These are phyloP conservation scores for Ectropis grisescens DNA, from an alignment of 1,140 invertebrate genomes.

Conservation along the genomic window DNA sequence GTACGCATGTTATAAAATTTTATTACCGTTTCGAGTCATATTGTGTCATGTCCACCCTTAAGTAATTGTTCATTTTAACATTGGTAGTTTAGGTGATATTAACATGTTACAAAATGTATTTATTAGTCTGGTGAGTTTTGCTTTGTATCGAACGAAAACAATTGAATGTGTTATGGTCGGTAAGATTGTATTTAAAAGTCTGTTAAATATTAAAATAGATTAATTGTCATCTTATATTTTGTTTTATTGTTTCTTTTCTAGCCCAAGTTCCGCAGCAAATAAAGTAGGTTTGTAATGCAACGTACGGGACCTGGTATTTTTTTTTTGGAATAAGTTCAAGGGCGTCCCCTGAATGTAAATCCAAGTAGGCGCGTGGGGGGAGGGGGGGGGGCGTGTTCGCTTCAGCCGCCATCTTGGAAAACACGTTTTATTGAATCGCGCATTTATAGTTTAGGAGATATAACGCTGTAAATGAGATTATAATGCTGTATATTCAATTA, in stretches of 20 bases:
- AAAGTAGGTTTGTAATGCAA: no score
- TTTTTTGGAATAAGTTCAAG: no score
- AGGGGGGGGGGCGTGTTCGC: no score
- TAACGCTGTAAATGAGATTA: no score
- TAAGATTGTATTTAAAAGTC: slow-evolving; percentile 64
- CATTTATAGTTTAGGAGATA: no score
- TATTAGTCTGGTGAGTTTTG: slow-evolving; percentile 45
- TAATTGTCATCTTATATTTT: slow-evolving; percentile 42
- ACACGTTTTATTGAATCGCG: no score
- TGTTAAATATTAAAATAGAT: slow-evolving; percentile 56
- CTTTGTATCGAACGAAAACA: slow-evolving; percentile 39
- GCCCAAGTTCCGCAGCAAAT: no score
- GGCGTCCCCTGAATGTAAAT: no score
- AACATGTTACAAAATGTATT: slow-evolving; percentile 54
- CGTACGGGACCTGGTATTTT: no score
- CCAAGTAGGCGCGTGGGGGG: no score
- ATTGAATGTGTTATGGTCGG: slow-evolving; percentile 43
- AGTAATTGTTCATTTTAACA: slow-evolving; percentile 35
- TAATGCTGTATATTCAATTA: no score
- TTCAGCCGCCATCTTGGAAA: no score
- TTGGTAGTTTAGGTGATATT: slow-evolving; percentile 39
- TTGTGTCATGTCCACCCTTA: slow-evolving; percentile 37
- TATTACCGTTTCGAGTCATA: slow-evolving; percentile 32
- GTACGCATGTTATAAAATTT: slow-evolving; percentile 21
- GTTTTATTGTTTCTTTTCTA: slow-evolving; percentile 10